phyloP scores from a whole-genome alignment of 2,888 invertebrate species.

The Cataglyphis cursor region DNA sequence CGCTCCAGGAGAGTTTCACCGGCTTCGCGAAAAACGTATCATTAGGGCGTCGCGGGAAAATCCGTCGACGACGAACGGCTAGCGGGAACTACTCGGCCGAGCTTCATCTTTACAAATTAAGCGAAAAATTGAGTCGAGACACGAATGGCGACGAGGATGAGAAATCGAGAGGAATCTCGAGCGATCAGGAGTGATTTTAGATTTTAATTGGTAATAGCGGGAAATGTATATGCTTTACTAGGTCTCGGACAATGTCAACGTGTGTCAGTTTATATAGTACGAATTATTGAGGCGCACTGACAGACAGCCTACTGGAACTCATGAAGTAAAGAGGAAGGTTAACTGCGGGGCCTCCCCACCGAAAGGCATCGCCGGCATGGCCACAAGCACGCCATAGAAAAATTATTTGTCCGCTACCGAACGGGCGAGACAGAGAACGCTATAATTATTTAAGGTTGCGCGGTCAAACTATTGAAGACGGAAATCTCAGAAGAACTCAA shows the following conservation, averaged over 20 bases:
- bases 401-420: slow-evolving; percentile 80
- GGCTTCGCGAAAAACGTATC: slow-evolving; percentile 63
- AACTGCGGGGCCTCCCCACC: slow-evolving; percentile 77
- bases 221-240: neutral
- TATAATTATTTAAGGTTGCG: slow-evolving; percentile 73
- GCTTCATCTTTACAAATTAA: neutral
- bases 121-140: neutral
- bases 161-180: neutral
- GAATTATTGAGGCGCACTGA: slow-evolving; percentile 69
- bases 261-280: neutral
- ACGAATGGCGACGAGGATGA: neutral
- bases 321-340: slow-evolving; percentile 78
- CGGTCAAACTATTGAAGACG: slow-evolving; percentile 44
- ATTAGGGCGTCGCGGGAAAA: slow-evolving; percentile 67
- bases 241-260: neutral
- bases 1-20: slow-evolving; percentile 73
- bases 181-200: neutral
- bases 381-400: slow-evolving; percentile 83
- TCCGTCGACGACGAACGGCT: slow-evolving; percentile 36
- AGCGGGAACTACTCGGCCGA: neutral
- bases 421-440: slow-evolving; percentile 61
- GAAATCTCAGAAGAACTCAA: neutral
- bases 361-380: slow-evolving; percentile 80
- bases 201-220: neutral
- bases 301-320: slow-evolving; percentile 66